These are phyloP conservation scores for Charanyca ferruginea DNA, from an alignment of 2,888 invertebrate species.

Conservation along the genomic window DNA sequence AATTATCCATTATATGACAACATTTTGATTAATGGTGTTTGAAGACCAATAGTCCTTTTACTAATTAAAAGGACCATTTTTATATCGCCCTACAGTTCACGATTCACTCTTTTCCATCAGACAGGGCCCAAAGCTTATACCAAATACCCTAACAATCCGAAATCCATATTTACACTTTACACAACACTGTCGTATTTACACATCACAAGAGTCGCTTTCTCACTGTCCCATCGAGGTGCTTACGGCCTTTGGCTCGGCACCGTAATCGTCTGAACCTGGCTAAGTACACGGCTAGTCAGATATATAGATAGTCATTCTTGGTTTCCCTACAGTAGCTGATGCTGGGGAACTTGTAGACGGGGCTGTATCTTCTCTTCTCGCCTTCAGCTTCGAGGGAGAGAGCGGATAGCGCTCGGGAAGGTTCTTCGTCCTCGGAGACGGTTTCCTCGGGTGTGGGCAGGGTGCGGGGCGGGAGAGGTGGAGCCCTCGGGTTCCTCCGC, in stretches of 20 bases:
- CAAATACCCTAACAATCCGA: constrained; percentile 67
- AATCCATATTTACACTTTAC: constrained; percentile 81
- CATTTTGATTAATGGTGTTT: background rate
- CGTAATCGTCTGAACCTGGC: constrained; percentile 67
- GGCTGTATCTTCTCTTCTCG: constrained; percentile 86
- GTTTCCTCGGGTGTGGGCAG: constrained; percentile 80
- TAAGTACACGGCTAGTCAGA: constrained; percentile 80
- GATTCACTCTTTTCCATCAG: constrained; percentile 34
- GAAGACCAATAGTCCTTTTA: background rate
- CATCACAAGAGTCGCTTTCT: constrained; percentile 79
- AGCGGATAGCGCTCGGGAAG: constrained; percentile 84
- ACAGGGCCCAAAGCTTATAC: constrained; percentile 68
- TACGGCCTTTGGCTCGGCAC: constrained; percentile 66
- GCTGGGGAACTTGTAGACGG: constrained; percentile 88
- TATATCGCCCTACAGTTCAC: background rate
- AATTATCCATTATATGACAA: background rate
- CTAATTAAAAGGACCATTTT: background rate
- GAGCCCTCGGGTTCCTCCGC: constrained; percentile 95
- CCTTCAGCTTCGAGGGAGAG: constrained; percentile 85
- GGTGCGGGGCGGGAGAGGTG: constrained; percentile 93
- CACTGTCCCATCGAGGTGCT: constrained; percentile 69
- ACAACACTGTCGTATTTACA: constrained; percentile 79
- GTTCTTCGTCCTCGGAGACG: constrained; percentile 78
- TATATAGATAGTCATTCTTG: constrained; percentile 88
- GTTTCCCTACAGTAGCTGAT: constrained; percentile 86